phyloP scores from a whole-genome alignment of 2,797 vertebrate genomes.

The Ctenosaura bakeri region DNA sequence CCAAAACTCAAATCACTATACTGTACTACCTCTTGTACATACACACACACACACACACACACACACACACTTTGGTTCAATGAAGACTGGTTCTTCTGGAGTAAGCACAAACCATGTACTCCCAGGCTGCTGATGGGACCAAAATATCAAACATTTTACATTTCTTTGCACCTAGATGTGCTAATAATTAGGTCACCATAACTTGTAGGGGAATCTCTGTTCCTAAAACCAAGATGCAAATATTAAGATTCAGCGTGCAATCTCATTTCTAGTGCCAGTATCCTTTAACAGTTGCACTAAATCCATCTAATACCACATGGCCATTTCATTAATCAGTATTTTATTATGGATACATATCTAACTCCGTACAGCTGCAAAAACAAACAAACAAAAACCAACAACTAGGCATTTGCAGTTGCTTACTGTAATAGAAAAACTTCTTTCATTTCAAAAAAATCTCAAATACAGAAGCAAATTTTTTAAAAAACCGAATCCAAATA shows the following conservation, averaged over 20 bases:
- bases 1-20: too few species aligned
- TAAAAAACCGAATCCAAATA: not conserved
- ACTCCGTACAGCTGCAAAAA: not conserved
- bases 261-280: not conserved
- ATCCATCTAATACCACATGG: not conserved
- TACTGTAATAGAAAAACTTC: too few species aligned
- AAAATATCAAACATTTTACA: not conserved
- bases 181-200: not conserved
- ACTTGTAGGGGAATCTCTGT: not conserved
- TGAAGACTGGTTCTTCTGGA: not conserved
- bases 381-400: too few species aligned
- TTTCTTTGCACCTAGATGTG: not conserved
- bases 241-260: not conserved
- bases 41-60: not conserved
- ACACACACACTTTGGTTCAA: not conserved
- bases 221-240: not conserved
- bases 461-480: not conserved
- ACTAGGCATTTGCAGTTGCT: not conserved
- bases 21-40: too few species aligned
- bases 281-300: not conserved
- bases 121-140: not conserved
- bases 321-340: constrained; percentile 1
- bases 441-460: not conserved
- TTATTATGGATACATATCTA: not conserved
- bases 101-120: not conserved